phyloP scores from a whole-genome alignment of 2,797 vertebrate genomes.

The Gobio occitaniae region DNA sequence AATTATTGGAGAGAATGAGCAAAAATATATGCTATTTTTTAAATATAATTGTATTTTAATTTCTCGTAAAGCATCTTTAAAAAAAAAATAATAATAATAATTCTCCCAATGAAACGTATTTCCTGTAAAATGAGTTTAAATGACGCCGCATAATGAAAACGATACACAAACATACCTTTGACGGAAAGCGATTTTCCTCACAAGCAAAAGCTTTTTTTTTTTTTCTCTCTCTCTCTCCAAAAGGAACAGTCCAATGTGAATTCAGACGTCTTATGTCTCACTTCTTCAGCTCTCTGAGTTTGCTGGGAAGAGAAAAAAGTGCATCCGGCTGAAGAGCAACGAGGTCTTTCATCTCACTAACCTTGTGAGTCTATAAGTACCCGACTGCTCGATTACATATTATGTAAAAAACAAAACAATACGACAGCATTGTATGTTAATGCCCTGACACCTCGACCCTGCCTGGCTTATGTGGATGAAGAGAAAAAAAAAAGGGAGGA shows the following conservation, averaged over 20 bases:
- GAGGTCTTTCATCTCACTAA: constrained; percentile 77
- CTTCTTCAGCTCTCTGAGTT: constrained; percentile 68
- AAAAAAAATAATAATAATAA: background rate
- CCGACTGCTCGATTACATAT: constrained; percentile 64
- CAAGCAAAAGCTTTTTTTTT: background rate
- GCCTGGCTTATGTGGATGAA: constrained; percentile 61
- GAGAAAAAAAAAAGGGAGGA: constrained; percentile 57
- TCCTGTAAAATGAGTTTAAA: background rate
- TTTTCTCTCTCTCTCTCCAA: constrained; percentile 6
- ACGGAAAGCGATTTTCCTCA: constrained; percentile 61
- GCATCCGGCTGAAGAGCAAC: constrained; percentile 65
- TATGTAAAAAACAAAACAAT: constrained; percentile 65
- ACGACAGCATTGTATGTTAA: constrained; percentile 73
- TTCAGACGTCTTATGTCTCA: constrained; percentile 61
- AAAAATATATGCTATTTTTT: background rate
- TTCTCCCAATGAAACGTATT: background rate
- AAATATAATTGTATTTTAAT: background rate
- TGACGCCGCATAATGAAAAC: background rate
- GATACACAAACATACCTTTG: constrained; percentile 73
- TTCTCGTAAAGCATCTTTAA: background rate
- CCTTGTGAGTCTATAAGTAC: constrained; percentile 75
- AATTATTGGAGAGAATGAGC: background rate
- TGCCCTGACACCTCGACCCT: constrained; percentile 72
- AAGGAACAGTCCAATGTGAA: constrained; percentile 55
- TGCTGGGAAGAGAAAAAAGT: constrained; percentile 51